Evolutionary conservation across 2,888 invertebrate genomes (phyloP), one percentile per base, ranked within the genome.

Genomic region (Chironomus riparius): DNA sequence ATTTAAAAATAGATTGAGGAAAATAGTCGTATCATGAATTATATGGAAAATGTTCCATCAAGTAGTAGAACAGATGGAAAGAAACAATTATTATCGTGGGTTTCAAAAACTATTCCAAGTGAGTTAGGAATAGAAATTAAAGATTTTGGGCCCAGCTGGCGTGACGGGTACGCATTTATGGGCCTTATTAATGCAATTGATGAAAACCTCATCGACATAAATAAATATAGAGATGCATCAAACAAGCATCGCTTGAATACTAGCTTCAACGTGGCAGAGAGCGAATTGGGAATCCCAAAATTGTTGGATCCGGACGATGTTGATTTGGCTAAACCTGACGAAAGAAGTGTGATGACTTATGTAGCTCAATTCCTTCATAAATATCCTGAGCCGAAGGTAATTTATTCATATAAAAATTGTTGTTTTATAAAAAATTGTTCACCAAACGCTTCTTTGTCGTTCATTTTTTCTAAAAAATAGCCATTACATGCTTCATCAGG

Each of bases 271-370:
- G 91, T 96, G 47, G 98, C 98, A 22, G 97, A 98, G 85, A 87
- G 86, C 76, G 92, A 96, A 81, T 86, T 98, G 56, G 97, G 97
- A 77, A 97, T 98, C 80, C 92, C 96, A 22, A 88, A 93, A 80
- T 87, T 98, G 12, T 85, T 98, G 76, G 98, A 98, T 83, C 94
- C 97, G 3, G 97, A 97, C 85, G 97, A 97, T 84, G 96, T 97
- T 72, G 97, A 97, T 83, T 96, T 97, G 28, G 91, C 93, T 38
- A 94, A 94, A 82, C 98, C 98, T 4, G 98, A 98, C 84, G 98
- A 98, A 83, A 93, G 95, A 85, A 97, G 96, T 78, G 95, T 98
- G 80, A 98, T 98, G 97, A 98, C 98, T 47, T 98, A 98, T 83
- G 97, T 98, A 78, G 97, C 98, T 61, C 97, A 98, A 86, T 98